Evolutionary conservation across 2,888 invertebrate species (phyloP), one percentile per base, ranked within the genome.

Genomic region (Coleophora flavipennella): DNA sequence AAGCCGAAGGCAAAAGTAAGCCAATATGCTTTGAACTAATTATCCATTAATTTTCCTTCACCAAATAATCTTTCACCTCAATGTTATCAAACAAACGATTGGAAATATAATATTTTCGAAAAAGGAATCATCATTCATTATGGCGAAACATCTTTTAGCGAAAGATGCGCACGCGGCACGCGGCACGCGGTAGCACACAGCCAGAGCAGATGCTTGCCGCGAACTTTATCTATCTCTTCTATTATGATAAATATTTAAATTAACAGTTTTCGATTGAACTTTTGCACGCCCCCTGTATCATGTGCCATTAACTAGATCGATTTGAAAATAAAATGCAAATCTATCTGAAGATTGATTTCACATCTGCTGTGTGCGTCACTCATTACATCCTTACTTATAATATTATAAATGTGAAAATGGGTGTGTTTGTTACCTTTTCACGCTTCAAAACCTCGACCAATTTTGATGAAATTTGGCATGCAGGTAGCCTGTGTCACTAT

Each of bases 61-160:
- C 11, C 11, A 29, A 2, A 9, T 27, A 27, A 1, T 8, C 29
- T 29, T 8, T 11, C 4, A 29, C 11, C 11, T 29, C 20, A 29
- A 10, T n/a, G 2, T n/a, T 7, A 28, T 25, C 27, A 32, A 35
- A 41, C 43, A 45, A 46, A 53, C 51, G 48, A 48, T 43, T 42
- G 37, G 57, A 53, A 60, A 64, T 41, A 46, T 44, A 57, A 66
- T 57, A 64, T 51, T 49, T 50, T 58, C 52, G 42, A 46, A 55
- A 61, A 55, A 60, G 44, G 45, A 55, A 55, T 46, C 45, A 42
- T 51, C 53, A 72, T 72, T 62, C 46, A 73, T 75, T 75, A 71
- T 42, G 58, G 62, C 58, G 44, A 64, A 65, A 66, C 72, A 76
- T 77, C 77, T 74, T 77, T 79, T 59, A 48, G 59, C 62, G n/a